These are phyloP conservation scores for Catotricha subobsoleta DNA, from an alignment of 2,888 invertebrate species.

Conservation along the genomic window DNA sequence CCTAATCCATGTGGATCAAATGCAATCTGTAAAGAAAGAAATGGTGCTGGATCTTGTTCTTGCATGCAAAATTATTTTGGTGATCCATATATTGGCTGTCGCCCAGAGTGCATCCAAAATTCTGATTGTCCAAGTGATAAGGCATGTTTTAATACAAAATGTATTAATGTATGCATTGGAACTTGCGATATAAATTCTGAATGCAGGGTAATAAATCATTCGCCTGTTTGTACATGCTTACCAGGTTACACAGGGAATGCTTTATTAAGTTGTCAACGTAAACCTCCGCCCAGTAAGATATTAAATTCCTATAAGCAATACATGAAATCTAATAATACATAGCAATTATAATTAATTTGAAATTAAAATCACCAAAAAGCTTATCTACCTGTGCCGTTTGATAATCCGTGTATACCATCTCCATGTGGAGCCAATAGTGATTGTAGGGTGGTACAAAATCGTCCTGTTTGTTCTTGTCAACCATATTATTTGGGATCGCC, in stretches of 20 bases:
- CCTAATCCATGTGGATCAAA: constrained; percentile 76
- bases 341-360: too few species aligned
- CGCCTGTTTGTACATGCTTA: constrained; percentile 58
- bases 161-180: constrained; percentile 64
- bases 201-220: constrained; percentile 66
- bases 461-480: constrained; percentile 57
- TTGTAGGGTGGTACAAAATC: constrained; percentile 37
- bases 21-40: constrained; percentile 64
- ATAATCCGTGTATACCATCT: constrained; percentile 30
- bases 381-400: constrained; percentile 2
- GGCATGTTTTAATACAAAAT: constrained; percentile 69
- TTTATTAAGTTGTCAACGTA: constrained; percentile 51
- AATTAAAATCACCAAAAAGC: too few species aligned
- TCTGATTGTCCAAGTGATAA: constrained; percentile 59
- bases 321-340: too few species aligned
- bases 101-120: constrained; percentile 78
- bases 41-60: constrained; percentile 63
- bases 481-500: constrained; percentile 51
- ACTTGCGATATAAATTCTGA: constrained; percentile 70
- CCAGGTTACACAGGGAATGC: constrained; percentile 64
- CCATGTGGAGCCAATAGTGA: constrained; percentile 35
- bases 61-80: constrained; percentile 70
- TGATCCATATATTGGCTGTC: constrained; percentile 69
- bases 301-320: constrained; percentile 24
- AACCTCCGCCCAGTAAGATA: too few species aligned